Conservation (phyloP, 2,797 vertebrate species). For the Gadopsis marmoratus region DNA sequence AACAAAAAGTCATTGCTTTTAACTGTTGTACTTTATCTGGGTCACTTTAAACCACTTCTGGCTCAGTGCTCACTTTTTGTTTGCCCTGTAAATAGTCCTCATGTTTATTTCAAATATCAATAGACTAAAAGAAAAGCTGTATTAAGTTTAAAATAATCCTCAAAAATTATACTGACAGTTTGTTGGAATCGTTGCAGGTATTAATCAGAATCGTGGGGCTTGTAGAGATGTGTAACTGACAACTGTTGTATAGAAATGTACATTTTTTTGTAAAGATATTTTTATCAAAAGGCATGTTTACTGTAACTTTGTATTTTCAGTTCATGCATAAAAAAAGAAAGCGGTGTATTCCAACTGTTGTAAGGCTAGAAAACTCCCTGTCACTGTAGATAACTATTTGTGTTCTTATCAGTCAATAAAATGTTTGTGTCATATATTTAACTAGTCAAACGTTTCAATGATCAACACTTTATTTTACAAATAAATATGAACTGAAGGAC, state of each 20-base stretch:
- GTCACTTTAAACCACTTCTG: constrained; percentile 54
- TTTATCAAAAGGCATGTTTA: constrained; percentile 87
- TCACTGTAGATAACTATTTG: constrained; percentile 76
- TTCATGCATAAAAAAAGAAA: constrained; percentile 62
- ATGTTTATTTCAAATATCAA: constrained; percentile 57
- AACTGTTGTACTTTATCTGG: constrained; percentile 66
- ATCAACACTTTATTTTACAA: constrained; percentile 65
- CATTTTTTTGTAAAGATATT: constrained; percentile 89
- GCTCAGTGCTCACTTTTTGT: constrained; percentile 40
- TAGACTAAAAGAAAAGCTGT: constrained; percentile 29
- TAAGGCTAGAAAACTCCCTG: constrained; percentile 71
- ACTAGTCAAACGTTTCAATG: constrained; percentile 54
- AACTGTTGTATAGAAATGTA: constrained; percentile 87
- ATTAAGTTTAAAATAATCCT: constrained; percentile 35
- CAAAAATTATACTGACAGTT: constrained; percentile 58
- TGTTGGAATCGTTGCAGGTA: constrained; percentile 61
- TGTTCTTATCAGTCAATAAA: constrained; percentile 75
- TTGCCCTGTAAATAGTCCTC: constrained; percentile 67
- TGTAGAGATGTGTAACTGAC: constrained; percentile 72
- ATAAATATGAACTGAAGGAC: constrained; percentile 69
- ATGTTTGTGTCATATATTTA: constrained; percentile 75
- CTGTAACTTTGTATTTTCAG: constrained; percentile 84
- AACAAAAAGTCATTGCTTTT: constrained; percentile 54
- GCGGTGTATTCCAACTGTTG: constrained; percentile 72
- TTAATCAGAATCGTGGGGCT: constrained; percentile 50